These are phyloP conservation scores for Gortyna flavago DNA, from an alignment of 2,888 invertebrate genomes.

Conservation along the genomic window DNA sequence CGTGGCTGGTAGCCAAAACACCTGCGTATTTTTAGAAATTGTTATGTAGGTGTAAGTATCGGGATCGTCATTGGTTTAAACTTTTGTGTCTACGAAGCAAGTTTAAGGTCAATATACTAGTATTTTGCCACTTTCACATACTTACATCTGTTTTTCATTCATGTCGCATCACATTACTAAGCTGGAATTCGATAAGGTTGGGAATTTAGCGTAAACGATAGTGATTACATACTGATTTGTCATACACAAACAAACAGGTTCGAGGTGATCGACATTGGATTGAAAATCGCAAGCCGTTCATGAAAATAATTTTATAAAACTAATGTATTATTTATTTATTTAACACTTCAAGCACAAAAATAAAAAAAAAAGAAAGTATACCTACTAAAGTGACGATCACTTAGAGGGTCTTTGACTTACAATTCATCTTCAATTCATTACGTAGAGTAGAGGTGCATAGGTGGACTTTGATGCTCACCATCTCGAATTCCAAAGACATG, in stretches of 20 bases:
- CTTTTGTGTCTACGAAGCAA: conserved; percentile 54
- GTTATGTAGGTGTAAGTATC: conserved; percentile 69
- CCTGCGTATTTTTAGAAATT: conserved; percentile 73
- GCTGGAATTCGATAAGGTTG: conserved; percentile 14
- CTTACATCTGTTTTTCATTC: conserved; percentile 35
- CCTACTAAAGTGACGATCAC: not conserved
- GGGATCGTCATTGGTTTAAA: conserved; percentile 55
- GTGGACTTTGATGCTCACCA: not conserved
- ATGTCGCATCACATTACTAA: not conserved
- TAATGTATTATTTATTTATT: too few relatives aligned
- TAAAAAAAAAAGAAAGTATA: too few relatives aligned
- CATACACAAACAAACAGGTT: conserved; percentile 32
- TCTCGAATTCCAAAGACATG: conserved; percentile 14
- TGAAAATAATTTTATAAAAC: not conserved
- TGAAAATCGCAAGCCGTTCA: conserved; percentile 13
- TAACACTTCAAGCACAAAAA: too few relatives aligned
- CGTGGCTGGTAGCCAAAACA: conserved; percentile 78
- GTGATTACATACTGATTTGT: conserved; percentile 20
- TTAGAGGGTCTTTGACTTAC: not conserved
- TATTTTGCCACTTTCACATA: conserved; percentile 17
- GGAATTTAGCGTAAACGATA: conserved; percentile 11
- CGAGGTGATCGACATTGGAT: conserved; percentile 13
- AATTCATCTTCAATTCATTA: not conserved
- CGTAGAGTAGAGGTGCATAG: conserved; percentile 1
- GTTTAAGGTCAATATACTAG: conserved; percentile 65